A percentile compares a stretch with the other conserved stretches of the same genome.
Evolutionary conservation across 2,888 invertebrate genomes (phyloP).

Genomic region (Acholoe squamosa): DNA sequence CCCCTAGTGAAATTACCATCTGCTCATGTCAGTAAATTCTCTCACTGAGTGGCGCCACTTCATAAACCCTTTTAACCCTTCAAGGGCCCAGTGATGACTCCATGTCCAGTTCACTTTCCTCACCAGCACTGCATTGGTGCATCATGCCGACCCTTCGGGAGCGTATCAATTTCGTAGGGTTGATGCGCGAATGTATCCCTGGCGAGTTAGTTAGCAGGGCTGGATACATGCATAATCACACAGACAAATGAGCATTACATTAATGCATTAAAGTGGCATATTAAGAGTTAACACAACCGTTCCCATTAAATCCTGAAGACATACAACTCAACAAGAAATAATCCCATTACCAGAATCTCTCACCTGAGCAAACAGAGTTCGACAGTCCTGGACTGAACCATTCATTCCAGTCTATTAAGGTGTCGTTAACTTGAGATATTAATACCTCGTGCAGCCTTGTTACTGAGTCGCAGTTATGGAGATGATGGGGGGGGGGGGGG

Average conservation of each 20-base stretch:
- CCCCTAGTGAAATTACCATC: not conserved
- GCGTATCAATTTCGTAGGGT: no score
- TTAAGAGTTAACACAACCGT: not conserved
- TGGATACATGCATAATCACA: no score
- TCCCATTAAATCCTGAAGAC: slow-evolving; percentile 6
- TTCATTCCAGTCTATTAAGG: slow-evolving; percentile 11
- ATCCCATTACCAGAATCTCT: slow-evolving; percentile 23
- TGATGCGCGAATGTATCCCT: no score
- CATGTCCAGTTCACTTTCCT: no score
- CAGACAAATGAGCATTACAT: no score
- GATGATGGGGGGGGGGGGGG: no score
- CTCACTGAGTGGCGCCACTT: not conserved
- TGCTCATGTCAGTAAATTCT: not conserved
- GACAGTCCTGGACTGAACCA: not conserved
- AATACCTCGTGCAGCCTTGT: not conserved
- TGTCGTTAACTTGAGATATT: not conserved
- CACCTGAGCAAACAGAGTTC: slow-evolving; percentile 17
- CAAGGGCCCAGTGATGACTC: no score
- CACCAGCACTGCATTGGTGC: no score
- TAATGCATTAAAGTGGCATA: no score
- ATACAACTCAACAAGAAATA: slow-evolving; percentile 1
- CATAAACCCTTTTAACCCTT: not conserved
- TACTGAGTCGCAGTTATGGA: not conserved
- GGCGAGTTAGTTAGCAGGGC: no score
- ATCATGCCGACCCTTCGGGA: no score